Evolutionary conservation across 2,113 vertebrate species (phyloP), one percentile per base, ranked within the genome.

Genomic region (Indicator maculatus): DNA sequence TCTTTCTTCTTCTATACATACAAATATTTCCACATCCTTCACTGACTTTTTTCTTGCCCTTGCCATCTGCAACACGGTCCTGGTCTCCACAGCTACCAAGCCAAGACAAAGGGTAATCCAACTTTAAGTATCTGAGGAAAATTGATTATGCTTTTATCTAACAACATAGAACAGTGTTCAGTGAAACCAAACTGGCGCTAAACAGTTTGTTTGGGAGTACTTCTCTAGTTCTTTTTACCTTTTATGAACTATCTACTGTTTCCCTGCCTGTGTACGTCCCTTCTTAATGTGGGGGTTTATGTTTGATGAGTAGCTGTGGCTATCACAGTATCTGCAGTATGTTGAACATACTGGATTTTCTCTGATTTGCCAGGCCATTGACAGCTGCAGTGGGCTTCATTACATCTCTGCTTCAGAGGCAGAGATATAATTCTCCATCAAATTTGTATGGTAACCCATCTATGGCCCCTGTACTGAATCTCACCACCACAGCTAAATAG

Each of bases 1-100:
- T 17, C 83, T 97, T 63, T 86, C 98, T 52, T 73, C 96, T 5
- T 91, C 92, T 69, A 55, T 38, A 15, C 69, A 73, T 11, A 19
- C 8, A 38, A 95, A 79, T 56, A n/a, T 92, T 86, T 95, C 96
- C 55, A 97, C 98, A 78, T 96, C 97, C 53, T 95, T 98, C 94
- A 98, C 98, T 74, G 99, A 99, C 92, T 99, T 99, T 96, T 99
- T 99, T 90, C 97, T 99, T 82, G 98, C 99, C 85, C 97, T 99
- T 41, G 97, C 98, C 95, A 98, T 99, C 98, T 99, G 99, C 97
- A 99, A 99, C 96, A 99, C 99, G 1, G 99, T 99, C 94, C 96
- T 99, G 97, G 99, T 99, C 96, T 99, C 99, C 95, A 99, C 98
- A 93, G 97, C 98, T 96, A 98, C 98, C 2, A 97, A 98, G 89